Conservation (phyloP, 2,888 invertebrate genomes). For the Drosophila parthenogenetica region DNA sequence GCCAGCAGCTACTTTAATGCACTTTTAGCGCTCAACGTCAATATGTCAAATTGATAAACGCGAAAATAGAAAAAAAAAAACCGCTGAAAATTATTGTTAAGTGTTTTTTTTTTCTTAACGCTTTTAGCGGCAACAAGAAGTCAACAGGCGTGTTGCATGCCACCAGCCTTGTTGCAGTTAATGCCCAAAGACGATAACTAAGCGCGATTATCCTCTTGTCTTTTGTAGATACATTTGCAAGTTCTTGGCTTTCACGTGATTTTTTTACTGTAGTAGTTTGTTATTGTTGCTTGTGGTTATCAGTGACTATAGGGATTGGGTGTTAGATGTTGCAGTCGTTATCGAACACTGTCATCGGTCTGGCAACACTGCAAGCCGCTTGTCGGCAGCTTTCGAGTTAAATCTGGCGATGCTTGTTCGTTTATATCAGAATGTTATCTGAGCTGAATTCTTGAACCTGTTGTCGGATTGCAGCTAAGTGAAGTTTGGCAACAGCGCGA, state of each 20-base stretch:
- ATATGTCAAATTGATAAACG: constrained; percentile 83
- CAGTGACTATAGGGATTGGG: constrained; percentile 39
- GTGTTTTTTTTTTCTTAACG: constrained; percentile 51
- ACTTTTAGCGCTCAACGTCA: constrained; percentile 82
- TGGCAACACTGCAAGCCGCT: constrained; percentile 25
- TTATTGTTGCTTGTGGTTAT: constrained; percentile 33
- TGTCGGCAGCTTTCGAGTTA: constrained; percentile 1
- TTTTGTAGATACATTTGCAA: constrained; percentile 33
- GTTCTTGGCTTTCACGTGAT: constrained; percentile 1
- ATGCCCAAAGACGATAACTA: constrained; percentile 39
- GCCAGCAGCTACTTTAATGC: constrained; percentile 78
- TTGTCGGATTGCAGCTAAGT: neutral
- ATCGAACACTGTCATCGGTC: constrained; percentile 44
- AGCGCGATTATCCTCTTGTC: constrained; percentile 47
- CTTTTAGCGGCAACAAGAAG: constrained; percentile 7
- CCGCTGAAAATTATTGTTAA: constrained; percentile 66
- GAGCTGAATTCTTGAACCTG: neutral
- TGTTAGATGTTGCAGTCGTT: constrained; percentile 52
- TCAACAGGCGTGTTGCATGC: constrained; percentile 12
- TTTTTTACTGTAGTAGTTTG: neutral
- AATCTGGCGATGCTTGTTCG: neutral
- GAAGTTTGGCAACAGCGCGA: constrained; percentile 8
- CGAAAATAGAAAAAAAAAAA: constrained; percentile 27
- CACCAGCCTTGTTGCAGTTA: constrained; percentile 35
- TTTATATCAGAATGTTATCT: neutral